Base-by-base conservation (phyloP, 2,888 invertebrate genomes). In the Drosophila infuscata region DNA sequence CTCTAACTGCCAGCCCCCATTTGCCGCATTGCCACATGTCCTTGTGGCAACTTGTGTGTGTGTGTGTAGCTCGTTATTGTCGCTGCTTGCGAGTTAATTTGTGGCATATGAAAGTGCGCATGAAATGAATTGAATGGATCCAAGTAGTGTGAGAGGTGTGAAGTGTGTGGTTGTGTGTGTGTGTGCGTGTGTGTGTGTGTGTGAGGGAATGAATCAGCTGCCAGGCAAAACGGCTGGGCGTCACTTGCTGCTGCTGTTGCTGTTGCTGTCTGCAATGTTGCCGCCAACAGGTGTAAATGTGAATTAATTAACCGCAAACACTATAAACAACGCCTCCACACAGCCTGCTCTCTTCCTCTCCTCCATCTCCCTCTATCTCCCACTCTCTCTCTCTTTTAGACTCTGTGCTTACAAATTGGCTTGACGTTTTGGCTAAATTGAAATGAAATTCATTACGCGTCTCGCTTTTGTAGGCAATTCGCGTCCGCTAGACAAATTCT, bases 301-400 rank as follows among this genome's bases (percentile, higher is more conserved):
- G 89, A 92, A 92, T 92, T 93, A 92, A 92, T 92, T 93, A 92
- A 93, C 92, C 92, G 84, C 88, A 91, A 91, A 91, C 79, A 89
- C 88, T 92, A 91, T 91, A 92, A 91, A 89, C 91, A 91, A 84
- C 90, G 73, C 85, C 85, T 87, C 58, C 43, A 46, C 70, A 17
- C n/a, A 36, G 3, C 41, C 33, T 48, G 43, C 49, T 51, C 11
- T 11, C n/a, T 11, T 15, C 3, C 29, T 7, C 20, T 15, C 3
- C 5, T 1, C 11, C 20, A 54, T 11, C 25, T 43, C 25, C 35
- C 12, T 36, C 29, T 46, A 25, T 30, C 32, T 12, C 9, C 0
- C 17, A 2, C 15, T 20, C 12, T 12, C 20, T 46, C 32, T 48
- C 29, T 59, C 46, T 30, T 60, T 62, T 43, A 25, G 25, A 51